Conservation (phyloP, 2,113 vertebrate genomes). For the Salvelinus alpinus region DNA sequence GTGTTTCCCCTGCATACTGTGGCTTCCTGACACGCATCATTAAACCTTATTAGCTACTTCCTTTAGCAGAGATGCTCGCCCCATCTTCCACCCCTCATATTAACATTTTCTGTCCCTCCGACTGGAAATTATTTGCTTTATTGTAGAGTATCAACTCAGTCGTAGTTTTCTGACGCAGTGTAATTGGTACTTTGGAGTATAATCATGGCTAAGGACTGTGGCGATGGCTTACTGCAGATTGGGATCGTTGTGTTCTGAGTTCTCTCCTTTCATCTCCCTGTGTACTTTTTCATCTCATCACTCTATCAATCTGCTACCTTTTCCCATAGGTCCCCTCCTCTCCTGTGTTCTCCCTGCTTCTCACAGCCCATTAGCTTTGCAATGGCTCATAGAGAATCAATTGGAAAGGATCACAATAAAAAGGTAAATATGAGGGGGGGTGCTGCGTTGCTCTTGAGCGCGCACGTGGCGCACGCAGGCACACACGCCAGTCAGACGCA, state of each 20-base stretch:
- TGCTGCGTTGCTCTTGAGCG: conserved; percentile 52
- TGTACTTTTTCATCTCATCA: conserved; percentile 52
- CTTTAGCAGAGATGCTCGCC: conserved; percentile 97
- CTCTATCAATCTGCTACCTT: conserved; percentile 86
- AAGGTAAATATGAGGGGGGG: conserved; percentile 51
- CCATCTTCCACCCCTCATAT: conserved; percentile 97
- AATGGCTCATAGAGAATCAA: conserved; percentile 87
- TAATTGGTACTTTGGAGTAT: conserved; percentile 99
- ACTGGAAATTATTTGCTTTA: conserved; percentile 99
- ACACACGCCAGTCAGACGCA: conserved; percentile 43
- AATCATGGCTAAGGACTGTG: conserved; percentile 91
- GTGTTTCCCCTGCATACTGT: conserved; percentile 98
- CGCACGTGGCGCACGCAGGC: conserved; percentile 44
- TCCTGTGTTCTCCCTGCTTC: conserved; percentile 49
- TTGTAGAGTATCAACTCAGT: conserved; percentile 98
- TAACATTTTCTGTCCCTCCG: conserved; percentile 98
- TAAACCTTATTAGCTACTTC: conserved; percentile 99
- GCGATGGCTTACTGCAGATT: conserved; percentile 90
- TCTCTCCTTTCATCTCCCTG: conserved; percentile 27
- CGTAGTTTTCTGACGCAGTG: conserved; percentile 91
- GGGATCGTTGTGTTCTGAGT: conserved; percentile 65
- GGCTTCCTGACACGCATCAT: conserved; percentile 99
- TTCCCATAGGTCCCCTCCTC: conserved; percentile 81
- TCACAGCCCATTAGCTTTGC: conserved; percentile 89
- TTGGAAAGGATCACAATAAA: conserved; percentile 69